Conservation (phyloP, 2,113 vertebrate genomes). For the Labeo rohita region DNA sequence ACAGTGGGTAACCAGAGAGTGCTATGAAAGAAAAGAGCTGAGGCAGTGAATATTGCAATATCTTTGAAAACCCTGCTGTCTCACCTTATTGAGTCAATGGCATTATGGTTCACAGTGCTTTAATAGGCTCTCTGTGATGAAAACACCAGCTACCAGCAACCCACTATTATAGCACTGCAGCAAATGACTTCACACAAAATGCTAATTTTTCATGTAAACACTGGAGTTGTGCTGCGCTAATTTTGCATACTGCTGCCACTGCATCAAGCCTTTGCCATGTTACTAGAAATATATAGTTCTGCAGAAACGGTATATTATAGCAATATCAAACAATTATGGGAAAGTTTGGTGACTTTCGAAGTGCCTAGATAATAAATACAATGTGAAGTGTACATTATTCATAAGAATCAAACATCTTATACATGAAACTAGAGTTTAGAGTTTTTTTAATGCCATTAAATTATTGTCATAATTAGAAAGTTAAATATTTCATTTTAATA, state of each 20-base stretch:
- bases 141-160: constrained; percentile 35
- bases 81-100: constrained; percentile 45
- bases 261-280: not conserved
- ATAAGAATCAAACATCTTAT: not conserved
- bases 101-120: constrained; percentile 33
- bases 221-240: not conserved
- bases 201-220: constrained; percentile 25
- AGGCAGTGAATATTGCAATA: constrained; percentile 48
- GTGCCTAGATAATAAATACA: not conserved
- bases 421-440: not conserved
- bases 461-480: not conserved
- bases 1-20: constrained; percentile 21
- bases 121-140: constrained; percentile 49
- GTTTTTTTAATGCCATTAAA: too few relatives aligned
- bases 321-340: not conserved
- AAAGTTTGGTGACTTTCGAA: not conserved
- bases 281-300: not conserved
- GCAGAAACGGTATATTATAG: not conserved
- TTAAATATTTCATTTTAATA: not conserved
- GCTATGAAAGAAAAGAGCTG: not conserved
- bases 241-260: constrained; percentile 7
- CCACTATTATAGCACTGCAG: constrained; percentile 24
- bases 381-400: not conserved
- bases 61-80: constrained; percentile 33
- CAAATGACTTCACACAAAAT: constrained; percentile 1